phyloP scores from a whole-genome alignment of 2,888 invertebrate species.

The Spodoptera littoralis region DNA sequence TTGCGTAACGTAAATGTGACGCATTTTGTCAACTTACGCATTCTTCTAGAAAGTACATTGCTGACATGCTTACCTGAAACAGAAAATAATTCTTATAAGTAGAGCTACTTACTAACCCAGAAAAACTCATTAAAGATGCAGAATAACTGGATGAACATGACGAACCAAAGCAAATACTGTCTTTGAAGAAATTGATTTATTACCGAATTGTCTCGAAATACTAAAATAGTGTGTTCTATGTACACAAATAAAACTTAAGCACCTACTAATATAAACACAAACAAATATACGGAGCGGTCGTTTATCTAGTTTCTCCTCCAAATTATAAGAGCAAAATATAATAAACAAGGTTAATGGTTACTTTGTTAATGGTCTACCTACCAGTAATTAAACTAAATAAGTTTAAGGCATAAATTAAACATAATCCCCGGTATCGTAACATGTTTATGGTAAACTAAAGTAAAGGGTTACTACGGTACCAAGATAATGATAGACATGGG shows the following conservation, averaged over 20 bases:
- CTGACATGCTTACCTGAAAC: conserved; percentile 48
- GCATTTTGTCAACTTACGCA: conserved; percentile 35
- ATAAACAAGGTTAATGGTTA: conserved; percentile 23
- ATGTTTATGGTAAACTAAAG: too few relatives aligned
- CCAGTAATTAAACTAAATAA: conserved; percentile 19
- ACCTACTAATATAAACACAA: conserved; percentile 11
- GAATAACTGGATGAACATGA: not conserved
- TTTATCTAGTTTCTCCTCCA: conserved; percentile 3
- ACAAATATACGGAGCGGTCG: conserved; percentile 11
- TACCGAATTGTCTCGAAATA: too few relatives aligned
- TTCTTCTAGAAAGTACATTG: conserved; percentile 16
- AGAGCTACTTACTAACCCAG: not conserved
- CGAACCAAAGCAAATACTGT: conserved; percentile 14
- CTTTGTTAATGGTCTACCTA: conserved; percentile 8
- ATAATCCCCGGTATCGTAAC: too few relatives aligned
- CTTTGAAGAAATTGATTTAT: conserved; percentile 9
- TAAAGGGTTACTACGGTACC: too few relatives aligned
- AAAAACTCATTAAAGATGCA: too few relatives aligned
- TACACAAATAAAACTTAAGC: too few relatives aligned
- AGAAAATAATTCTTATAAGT: conserved; percentile 12
- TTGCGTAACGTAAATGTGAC: conserved; percentile 10
- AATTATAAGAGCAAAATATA: conserved; percentile 14
- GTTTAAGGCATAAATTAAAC: conserved; percentile 3
- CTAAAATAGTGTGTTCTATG: too few relatives aligned
- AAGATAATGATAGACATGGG: too few relatives aligned